Conservation (phyloP, 1,140 invertebrate genomes). For the Trachymyrmex septentrionalis region DNA sequence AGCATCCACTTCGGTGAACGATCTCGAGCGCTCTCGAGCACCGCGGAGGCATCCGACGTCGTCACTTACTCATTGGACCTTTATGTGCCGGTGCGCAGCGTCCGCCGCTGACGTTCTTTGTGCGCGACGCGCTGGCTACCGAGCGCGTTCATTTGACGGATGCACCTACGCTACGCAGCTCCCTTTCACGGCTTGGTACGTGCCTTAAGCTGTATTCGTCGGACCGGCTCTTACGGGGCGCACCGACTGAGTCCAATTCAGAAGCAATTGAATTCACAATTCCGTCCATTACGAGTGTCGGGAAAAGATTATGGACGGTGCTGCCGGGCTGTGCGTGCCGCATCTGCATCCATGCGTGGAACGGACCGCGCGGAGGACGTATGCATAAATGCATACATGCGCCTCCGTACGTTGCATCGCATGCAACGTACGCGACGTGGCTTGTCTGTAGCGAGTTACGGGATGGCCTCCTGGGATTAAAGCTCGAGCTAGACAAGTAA, state of each 20-base stretch:
- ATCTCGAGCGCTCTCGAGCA: slow-evolving; percentile 57
- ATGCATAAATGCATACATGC: slow-evolving; percentile 68
- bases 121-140: slow-evolving; percentile 32
- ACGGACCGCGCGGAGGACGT: slow-evolving; percentile 50
- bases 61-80: slow-evolving; percentile 67
- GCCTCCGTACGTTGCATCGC: slow-evolving; percentile 67
- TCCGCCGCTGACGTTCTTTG: slow-evolving; percentile 54
- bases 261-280: slow-evolving; percentile 85
- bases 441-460: slow-evolving; percentile 22
- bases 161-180: slow-evolving; percentile 56
- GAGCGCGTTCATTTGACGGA: slow-evolving; percentile 66
- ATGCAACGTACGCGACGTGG: slow-evolving; percentile 61
- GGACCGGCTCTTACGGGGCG: slow-evolving; percentile 60
- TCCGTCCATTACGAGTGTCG: slow-evolving; percentile 84
- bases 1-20: slow-evolving; percentile 60
- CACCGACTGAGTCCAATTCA: slow-evolving; percentile 78
- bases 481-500: slow-evolving; percentile 20
- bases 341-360: slow-evolving; percentile 82
- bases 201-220: slow-evolving; percentile 72
- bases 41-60: slow-evolving; percentile 54
- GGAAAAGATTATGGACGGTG: slow-evolving; percentile 84
- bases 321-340: slow-evolving; percentile 78
- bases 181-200: slow-evolving; percentile 68
- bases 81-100: slow-evolving; percentile 44
- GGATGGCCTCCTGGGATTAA: slow-evolving; percentile 35